Evolutionary conservation across 2,888 invertebrate species (phyloP).

Genomic region (Drosophila falleni): DNA sequence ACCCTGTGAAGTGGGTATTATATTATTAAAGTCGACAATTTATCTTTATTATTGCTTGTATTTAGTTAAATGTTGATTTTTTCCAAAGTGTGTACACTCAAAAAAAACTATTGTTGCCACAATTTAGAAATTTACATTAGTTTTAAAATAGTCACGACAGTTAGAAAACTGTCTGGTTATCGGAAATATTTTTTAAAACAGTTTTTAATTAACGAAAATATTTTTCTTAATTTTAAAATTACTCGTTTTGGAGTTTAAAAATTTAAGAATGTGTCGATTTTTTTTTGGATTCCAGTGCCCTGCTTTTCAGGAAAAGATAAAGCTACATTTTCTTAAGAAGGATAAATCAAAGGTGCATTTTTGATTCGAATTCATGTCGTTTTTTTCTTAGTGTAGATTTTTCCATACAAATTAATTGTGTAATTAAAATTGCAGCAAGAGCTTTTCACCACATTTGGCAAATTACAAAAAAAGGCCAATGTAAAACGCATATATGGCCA

Average conservation of each 20-base stretch:
- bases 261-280: too few species aligned
- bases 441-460: conserved; percentile 35
- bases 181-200: too few species aligned
- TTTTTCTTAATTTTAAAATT: too few species aligned
- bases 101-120: not conserved
- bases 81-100: not conserved
- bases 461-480: conserved; percentile 9
- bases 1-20: not conserved
- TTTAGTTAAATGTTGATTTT: not conserved
- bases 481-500: conserved; percentile 51
- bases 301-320: too few species aligned
- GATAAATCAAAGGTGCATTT: too few species aligned
- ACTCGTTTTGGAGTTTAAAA: too few species aligned
- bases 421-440: conserved; percentile 55
- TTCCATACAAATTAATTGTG: conserved; percentile 62
- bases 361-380: not conserved
- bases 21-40: not conserved
- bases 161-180: too few species aligned
- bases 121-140: not conserved
- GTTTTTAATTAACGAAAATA: too few species aligned
- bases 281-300: too few species aligned
- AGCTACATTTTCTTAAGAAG: too few species aligned
- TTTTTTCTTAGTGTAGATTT: conserved; percentile 8
- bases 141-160: too few species aligned
- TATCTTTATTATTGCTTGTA: not conserved